Percentiles rank a stretch among this genome's conserved stretches.
Evolutionary conservation across 2,797 vertebrate genomes (phyloP).

Genomic region (Pteropus rufus): DNA sequence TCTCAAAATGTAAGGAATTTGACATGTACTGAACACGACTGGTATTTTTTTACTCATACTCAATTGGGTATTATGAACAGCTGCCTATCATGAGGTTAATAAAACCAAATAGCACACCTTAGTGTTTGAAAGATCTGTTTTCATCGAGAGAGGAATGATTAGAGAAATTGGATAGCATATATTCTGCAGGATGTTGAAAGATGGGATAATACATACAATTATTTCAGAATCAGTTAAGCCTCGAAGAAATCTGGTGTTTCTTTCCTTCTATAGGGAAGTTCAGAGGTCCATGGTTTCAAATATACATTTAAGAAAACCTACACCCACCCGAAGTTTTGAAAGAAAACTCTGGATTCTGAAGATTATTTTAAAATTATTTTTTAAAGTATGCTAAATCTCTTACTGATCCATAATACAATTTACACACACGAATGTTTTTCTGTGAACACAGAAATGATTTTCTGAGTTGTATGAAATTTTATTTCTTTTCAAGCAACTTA

Average conservation of each 20-base stretch:
- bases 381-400: conserved; percentile 55
- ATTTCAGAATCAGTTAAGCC: conserved; percentile 42
- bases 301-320: conserved; percentile 42
- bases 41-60: not conserved
- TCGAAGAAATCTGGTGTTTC: conserved; percentile 52
- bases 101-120: conserved; percentile 23
- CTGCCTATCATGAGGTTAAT: conserved; percentile 39
- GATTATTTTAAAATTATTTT: conserved; percentile 23
- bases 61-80: conserved; percentile 32
- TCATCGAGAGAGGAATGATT: not conserved
- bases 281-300: conserved; percentile 39
- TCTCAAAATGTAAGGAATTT: conserved; percentile 9
- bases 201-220: conserved; percentile 20
- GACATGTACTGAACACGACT: not conserved
- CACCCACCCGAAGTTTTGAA: conserved; percentile 56
- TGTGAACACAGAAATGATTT: conserved; percentile 29
- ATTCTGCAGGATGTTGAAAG: not conserved
- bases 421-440: not conserved
- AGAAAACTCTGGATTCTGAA: conserved; percentile 23
- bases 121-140: conserved; percentile 28
- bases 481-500: conserved; percentile 46
- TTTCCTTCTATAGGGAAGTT: not conserved
- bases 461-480: conserved; percentile 50
- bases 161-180: not conserved
- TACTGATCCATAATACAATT: conserved; percentile 47